Evolutionary conservation across 2,888 invertebrate genomes (phyloP).

Genomic region (Phorcus lineatus): DNA sequence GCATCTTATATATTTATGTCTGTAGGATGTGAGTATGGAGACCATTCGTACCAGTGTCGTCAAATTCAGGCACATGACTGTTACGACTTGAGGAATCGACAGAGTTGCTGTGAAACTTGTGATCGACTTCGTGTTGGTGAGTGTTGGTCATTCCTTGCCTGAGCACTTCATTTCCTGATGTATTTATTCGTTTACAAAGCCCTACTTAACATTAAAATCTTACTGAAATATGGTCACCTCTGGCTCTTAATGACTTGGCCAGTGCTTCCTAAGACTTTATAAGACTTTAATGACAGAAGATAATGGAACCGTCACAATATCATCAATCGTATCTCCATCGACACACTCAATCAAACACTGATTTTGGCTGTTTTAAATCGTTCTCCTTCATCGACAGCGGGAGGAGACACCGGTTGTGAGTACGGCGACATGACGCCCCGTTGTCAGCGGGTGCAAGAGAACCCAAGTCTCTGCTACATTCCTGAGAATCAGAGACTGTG

Average conservation of each 20-base stretch:
- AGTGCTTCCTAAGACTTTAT: too few species aligned
- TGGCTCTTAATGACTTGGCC: too few species aligned
- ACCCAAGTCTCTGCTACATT: constrained; percentile 59
- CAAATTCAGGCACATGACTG: constrained; percentile 59
- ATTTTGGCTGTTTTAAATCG: too few species aligned
- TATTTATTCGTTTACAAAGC: too few species aligned
- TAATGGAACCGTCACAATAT: too few species aligned
- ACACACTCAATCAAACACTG: too few species aligned
- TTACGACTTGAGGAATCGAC: constrained; percentile 56
- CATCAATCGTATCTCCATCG: too few species aligned
- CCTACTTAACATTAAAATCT: too few species aligned
- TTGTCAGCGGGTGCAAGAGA: constrained; percentile 54
- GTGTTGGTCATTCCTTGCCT: background rate
- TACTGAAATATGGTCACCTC: too few species aligned
- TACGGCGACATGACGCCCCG: constrained; percentile 61
- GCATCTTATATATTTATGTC: background rate
- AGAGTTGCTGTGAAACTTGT: constrained; percentile 63
- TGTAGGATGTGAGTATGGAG: constrained; percentile 66
- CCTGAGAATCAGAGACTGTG: constrained; percentile 64
- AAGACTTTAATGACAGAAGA: too few species aligned
- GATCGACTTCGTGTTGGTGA: constrained; percentile 34
- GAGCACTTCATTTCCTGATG: too few species aligned
- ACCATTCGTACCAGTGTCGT: constrained; percentile 58
- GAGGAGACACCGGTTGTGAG: constrained; percentile 50
- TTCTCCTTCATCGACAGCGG: too few species aligned